Evolutionary conservation across 2,888 invertebrate species (phyloP).

Genomic region (Ectemnius lituratus): DNA sequence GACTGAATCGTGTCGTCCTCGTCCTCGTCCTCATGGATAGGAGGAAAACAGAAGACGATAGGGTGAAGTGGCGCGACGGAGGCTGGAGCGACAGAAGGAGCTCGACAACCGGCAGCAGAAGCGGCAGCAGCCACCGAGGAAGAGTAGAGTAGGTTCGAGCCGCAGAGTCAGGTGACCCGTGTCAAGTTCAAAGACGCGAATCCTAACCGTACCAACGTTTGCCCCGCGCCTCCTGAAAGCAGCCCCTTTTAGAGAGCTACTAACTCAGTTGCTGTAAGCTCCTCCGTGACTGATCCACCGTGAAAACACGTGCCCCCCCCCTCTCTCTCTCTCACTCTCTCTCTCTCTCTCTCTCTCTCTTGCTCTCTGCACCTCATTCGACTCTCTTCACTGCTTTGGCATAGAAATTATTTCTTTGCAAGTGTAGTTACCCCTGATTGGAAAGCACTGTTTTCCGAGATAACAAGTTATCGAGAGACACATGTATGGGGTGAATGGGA

Average conservation of each 20-base stretch:
- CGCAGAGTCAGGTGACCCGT: constrained; percentile 73
- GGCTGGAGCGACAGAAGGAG: constrained; percentile 24
- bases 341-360: too few relatives aligned
- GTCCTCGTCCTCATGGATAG: not conserved
- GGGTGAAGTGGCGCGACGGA: constrained; percentile 12
- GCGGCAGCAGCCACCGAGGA: not conserved
- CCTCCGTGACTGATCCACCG: constrained; percentile 64
- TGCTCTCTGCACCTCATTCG: too few relatives aligned
- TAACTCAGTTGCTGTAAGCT: constrained; percentile 41
- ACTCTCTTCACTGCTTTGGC: constrained; percentile 52
- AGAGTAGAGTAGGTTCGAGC: constrained; percentile 39
- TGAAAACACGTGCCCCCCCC: constrained; percentile 56
- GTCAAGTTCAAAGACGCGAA: constrained; percentile 76
- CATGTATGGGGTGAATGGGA: too few relatives aligned
- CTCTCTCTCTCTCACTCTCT: too few relatives aligned
- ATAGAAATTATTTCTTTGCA: constrained; percentile 66
- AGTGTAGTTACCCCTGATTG: constrained; percentile 45
- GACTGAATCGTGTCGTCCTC: not conserved
- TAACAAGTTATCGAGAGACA: too few relatives aligned
- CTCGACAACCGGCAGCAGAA: not conserved
- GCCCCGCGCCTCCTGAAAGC: constrained; percentile 57
- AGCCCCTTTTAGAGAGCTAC: constrained; percentile 49
- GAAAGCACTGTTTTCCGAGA: not conserved
- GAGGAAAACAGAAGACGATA: constrained; percentile 8
- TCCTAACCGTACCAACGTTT: constrained; percentile 59